phyloP scores from a whole-genome alignment of 1,140 invertebrate genomes.

The Anastrepha ludens region DNA sequence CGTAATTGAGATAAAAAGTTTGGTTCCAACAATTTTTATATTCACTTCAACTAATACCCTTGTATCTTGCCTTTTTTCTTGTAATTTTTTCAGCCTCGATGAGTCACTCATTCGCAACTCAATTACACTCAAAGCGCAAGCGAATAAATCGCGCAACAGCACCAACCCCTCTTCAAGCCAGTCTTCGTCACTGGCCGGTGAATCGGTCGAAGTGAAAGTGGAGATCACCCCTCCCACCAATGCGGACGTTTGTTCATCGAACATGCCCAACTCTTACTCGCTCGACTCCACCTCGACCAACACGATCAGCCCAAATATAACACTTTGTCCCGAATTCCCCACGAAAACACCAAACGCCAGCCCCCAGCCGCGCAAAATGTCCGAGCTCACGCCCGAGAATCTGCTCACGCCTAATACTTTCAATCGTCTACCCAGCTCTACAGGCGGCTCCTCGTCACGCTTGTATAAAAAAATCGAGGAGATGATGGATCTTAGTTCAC shows the following conservation, averaged over 20 bases:
- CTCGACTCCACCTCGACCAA: slow-evolving; percentile 72
- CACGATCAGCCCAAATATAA: slow-evolving; percentile 70
- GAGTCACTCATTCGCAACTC: slow-evolving; percentile 75
- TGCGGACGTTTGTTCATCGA: slow-evolving; percentile 63
- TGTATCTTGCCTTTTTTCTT: background rate
- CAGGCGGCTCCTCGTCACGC: slow-evolving; percentile 68
- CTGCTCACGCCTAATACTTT: slow-evolving; percentile 71
- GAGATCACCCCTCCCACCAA: slow-evolving; percentile 72
- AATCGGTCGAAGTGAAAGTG: slow-evolving; percentile 72
- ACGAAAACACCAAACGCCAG: slow-evolving; percentile 65
- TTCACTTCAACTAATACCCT: background rate
- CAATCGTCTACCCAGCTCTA: slow-evolving; percentile 69
- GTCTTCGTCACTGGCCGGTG: slow-evolving; percentile 71
- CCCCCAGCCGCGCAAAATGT: slow-evolving; percentile 69
- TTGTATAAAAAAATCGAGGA: slow-evolving; percentile 73
- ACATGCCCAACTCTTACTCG: slow-evolving; percentile 71
- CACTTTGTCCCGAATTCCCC: slow-evolving; percentile 69
- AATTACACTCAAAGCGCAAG: slow-evolving; percentile 68
- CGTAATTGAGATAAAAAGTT: background rate
- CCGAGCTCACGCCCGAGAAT: slow-evolving; percentile 68
- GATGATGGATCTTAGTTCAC: slow-evolving; percentile 81
- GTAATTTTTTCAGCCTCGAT: slow-evolving; percentile 76
- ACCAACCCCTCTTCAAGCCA: slow-evolving; percentile 73
- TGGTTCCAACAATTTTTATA: background rate
- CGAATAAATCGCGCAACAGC: slow-evolving; percentile 71